Evolutionary conservation across 2,888 invertebrate genomes (phyloP), one percentile per base, ranked within the genome.

Genomic region (Pherbina coryleti): DNA sequence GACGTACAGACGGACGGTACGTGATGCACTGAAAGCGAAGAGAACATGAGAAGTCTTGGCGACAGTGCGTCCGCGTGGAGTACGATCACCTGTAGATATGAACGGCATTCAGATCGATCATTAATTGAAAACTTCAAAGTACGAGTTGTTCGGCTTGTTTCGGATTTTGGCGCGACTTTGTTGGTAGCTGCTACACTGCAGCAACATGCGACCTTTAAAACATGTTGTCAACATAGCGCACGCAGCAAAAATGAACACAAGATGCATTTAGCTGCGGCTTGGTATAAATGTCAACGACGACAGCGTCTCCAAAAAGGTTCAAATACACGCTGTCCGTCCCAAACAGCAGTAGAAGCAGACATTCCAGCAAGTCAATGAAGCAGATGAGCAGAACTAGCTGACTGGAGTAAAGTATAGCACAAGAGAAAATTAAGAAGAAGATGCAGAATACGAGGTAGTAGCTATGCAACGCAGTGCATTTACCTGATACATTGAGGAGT

Each of bases 221-320:
- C 75, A 37, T 75, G 55, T 75, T 75, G 75, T 75, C 75, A 75
- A 75, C 75, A 75, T 75, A 34, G 14, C 57, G n/a, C 17, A 37
- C 22, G 72, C 34, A 8, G n/a, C 64, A 31, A n/a, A 25, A n/a
- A 19, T 14, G 57, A 11, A 3, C 44, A 72, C 57, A 60, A 72
- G 72, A 57, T 60, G 57, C 25, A 69, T 51, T 69, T 49, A 22
- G 44, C 25, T 19, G 37, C 25, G 51, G 22, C 60, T 37, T 57
- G 44, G 64, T 53, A 31, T 34, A 53, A 74, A 74, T 74, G 74
- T 74, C 74, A 74, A 31, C 66, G 64, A 66, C 66, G 53, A 74
- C 57, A 60, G 25, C 57, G 57, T 31, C 55, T 55, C 44, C 44
- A 44, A 44, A 44, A 44, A 44, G 44, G 44, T 44, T 44, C 44